Evolutionary conservation across 2,797 vertebrate species (phyloP).

Genomic region (Thunnus albacares): DNA sequence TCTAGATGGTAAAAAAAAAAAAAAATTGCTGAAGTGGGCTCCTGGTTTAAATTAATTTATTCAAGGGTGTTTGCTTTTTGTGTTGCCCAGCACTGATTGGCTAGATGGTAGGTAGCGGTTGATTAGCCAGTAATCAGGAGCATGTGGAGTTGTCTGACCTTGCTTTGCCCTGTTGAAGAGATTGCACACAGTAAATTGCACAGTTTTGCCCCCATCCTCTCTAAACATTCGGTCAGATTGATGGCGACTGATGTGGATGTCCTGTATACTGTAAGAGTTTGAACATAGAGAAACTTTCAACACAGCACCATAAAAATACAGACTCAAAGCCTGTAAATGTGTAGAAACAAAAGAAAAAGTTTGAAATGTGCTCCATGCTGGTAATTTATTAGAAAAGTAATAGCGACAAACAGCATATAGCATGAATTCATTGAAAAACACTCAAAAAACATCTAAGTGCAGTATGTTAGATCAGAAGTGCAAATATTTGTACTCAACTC

Average conservation of each 20-base stretch:
- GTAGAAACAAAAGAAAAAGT: not conserved
- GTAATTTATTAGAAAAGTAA: conserved; percentile 53
- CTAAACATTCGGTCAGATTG: not conserved
- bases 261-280: not conserved
- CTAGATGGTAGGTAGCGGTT: conserved; percentile 20
- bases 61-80: conserved; percentile 41
- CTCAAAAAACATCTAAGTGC: not conserved
- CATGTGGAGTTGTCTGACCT: conserved; percentile 64
- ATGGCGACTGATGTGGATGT: not conserved
- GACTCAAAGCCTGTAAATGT: not conserved
- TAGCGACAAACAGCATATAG: not conserved
- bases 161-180: conserved; percentile 35
- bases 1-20: not conserved
- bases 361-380: not conserved
- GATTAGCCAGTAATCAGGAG: conserved; percentile 72
- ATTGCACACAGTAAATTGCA: conserved; percentile 14
- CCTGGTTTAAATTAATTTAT: conserved; percentile 11
- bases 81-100: conserved; percentile 60
- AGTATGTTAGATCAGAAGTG: not conserved
- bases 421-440: not conserved
- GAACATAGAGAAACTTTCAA: not conserved
- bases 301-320: not conserved
- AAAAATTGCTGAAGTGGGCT: conserved; percentile 12
- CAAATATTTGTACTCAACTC: not conserved
- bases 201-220: not conserved